Conservation (phyloP, 2,888 invertebrate species). For the Lycophotia porphyrea region DNA sequence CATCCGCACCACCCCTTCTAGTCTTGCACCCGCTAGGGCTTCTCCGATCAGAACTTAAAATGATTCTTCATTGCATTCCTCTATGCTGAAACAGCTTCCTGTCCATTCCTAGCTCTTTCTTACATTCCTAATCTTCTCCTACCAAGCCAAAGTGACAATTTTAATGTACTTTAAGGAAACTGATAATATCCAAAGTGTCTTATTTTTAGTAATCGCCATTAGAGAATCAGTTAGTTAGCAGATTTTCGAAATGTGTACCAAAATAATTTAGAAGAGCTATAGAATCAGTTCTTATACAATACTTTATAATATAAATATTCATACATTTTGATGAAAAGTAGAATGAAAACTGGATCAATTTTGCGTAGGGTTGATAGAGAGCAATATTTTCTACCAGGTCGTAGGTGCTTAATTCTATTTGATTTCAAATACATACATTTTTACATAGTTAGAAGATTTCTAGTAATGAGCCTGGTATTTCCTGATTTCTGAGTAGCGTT, state of each 20-base stretch:
- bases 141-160: slow-evolving; percentile 75
- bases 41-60: slow-evolving; percentile 48
- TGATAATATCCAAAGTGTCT: slow-evolving; percentile 89
- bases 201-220: slow-evolving; percentile 89
- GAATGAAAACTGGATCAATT: slow-evolving; percentile 83
- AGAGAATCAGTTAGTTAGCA: slow-evolving; percentile 87
- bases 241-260: slow-evolving; percentile 87
- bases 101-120: slow-evolving; percentile 81
- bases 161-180: slow-evolving; percentile 82
- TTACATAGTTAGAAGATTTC: slow-evolving; percentile 80
- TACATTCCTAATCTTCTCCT: slow-evolving; percentile 84
- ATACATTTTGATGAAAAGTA: slow-evolving; percentile 78
- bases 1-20: slow-evolving; percentile 88
- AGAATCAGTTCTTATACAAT: slow-evolving; percentile 80
- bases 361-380: slow-evolving; percentile 86
- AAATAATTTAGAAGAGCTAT: slow-evolving; percentile 83
- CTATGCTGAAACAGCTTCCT: slow-evolving; percentile 72
- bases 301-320: slow-evolving; percentile 76
- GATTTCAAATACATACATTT: slow-evolving; percentile 74
- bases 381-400: slow-evolving; percentile 86
- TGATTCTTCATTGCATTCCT: slow-evolving; percentile 71
- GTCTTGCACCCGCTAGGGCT: slow-evolving; percentile 56
- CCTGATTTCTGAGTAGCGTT: slow-evolving; percentile 83
- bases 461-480: slow-evolving; percentile 84
- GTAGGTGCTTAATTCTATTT: slow-evolving; percentile 86